These are phyloP conservation scores for Synergus umbraculus DNA, from an alignment of 2,888 invertebrate species.

Conservation along the genomic window DNA sequence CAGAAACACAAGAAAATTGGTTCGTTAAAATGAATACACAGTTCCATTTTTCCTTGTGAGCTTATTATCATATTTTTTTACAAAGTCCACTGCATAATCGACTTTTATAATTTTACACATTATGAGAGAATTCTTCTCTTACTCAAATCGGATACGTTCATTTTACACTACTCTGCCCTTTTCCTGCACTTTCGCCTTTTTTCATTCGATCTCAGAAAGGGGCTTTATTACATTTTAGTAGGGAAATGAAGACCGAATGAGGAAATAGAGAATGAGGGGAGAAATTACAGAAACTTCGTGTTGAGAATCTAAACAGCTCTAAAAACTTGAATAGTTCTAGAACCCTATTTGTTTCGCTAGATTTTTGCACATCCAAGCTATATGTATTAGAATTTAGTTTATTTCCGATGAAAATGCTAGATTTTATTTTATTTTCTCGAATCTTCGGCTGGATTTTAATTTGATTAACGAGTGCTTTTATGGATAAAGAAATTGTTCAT, in stretches of 20 bases:
- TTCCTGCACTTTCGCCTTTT: not conserved
- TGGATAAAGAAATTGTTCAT: not conserved
- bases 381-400: too few relatives aligned
- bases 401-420: too few relatives aligned
- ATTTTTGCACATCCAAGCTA: too few relatives aligned
- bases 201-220: constrained; percentile 45
- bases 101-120: not conserved
- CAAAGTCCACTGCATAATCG: not conserved
- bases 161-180: constrained; percentile 21
- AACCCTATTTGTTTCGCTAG: too few relatives aligned
- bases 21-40: not conserved
- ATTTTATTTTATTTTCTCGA: too few relatives aligned
- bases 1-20: not conserved
- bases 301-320: constrained; percentile 23
- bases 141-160: constrained; percentile 3
- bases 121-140: not conserved
- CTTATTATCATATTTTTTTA: not conserved
- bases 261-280: constrained; percentile 51
- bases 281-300: constrained; percentile 31
- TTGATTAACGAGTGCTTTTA: too few relatives aligned
- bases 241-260: constrained; percentile 59
- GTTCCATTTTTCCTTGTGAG: not conserved
- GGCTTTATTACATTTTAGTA: constrained; percentile 57
- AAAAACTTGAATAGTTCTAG: too few relatives aligned
- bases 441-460: too few relatives aligned